Evolutionary conservation across 2,113 vertebrate genomes (phyloP).

Genomic region (Lophotis ruficrista): DNA sequence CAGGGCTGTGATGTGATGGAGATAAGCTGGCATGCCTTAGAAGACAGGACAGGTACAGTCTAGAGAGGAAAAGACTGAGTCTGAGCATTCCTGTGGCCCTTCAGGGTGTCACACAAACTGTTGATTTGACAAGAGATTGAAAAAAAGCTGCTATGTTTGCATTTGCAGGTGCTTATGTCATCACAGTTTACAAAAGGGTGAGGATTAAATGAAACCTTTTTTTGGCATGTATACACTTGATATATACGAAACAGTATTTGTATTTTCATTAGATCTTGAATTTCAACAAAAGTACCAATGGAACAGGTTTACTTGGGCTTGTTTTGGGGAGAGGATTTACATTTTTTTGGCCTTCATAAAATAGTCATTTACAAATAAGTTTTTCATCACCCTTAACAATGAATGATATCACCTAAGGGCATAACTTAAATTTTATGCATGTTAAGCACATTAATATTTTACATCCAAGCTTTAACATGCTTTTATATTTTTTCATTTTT

Average conservation of each 20-base stretch:
- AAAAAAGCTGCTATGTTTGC: neutral
- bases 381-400: slow-evolving; percentile 61
- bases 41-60: neutral
- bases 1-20: neutral
- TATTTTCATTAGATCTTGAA: neutral
- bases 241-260: neutral
- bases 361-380: slow-evolving; percentile 52
- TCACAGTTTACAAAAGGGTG: neutral
- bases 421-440: slow-evolving; percentile 64
- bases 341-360: slow-evolving; percentile 65
- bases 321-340: neutral
- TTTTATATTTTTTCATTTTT: slow-evolving; percentile 64
- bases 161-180: neutral
- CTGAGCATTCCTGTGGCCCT: neutral
- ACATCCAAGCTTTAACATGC: slow-evolving; percentile 50
- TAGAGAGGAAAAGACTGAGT: neutral
- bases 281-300: neutral
- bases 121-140: neutral
- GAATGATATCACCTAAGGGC: slow-evolving; percentile 42
- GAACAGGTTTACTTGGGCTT: neutral
- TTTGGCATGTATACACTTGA: neutral
- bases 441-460: slow-evolving; percentile 66
- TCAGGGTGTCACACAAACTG: neutral
- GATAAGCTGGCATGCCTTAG: neutral
- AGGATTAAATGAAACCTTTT: neutral